Evolutionary conservation across 1,140 invertebrate species (phyloP).

Genomic region (Drosophila nigromelanica): DNA sequence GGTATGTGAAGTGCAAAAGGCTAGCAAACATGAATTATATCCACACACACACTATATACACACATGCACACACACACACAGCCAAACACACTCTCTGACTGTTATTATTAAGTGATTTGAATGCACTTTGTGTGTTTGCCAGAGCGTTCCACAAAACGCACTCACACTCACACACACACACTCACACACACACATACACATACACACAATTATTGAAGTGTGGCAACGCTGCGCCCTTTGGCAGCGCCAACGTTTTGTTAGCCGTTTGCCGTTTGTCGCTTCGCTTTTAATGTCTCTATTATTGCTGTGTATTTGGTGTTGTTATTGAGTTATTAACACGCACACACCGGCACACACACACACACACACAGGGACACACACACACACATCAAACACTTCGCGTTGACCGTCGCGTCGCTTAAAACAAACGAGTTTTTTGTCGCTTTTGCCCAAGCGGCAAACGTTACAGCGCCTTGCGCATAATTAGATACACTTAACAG

Average conservation of each 20-base stretch:
- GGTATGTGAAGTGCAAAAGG: neutral
- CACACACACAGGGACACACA: constrained; percentile 8
- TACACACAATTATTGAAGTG: constrained; percentile 30
- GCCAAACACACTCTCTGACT: constrained; percentile 16
- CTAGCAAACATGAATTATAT: constrained; percentile 56
- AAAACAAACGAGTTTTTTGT: constrained; percentile 70
- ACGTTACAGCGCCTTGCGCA: constrained; percentile 69
- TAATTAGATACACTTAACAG: constrained; percentile 79
- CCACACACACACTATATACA: constrained; percentile 16
- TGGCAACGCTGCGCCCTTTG: constrained; percentile 47
- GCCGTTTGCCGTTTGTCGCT: constrained; percentile 58
- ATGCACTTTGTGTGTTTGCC: constrained; percentile 67
- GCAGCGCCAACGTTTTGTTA: constrained; percentile 39
- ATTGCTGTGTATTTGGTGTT: constrained; percentile 76
- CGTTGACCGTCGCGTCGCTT: constrained; percentile 50
- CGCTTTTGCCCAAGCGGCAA: constrained; percentile 27
- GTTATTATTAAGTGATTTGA: constrained; percentile 82
- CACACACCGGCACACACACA: constrained; percentile 41
- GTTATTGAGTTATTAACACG: constrained; percentile 78
- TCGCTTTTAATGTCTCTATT: constrained; percentile 78
- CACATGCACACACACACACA: neutral
- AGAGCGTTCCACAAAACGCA: constrained; percentile 41
- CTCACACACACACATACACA: constrained; percentile 5
- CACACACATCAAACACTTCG: constrained; percentile 6
- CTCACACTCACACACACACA: constrained; percentile 28